phyloP scores from a whole-genome alignment of 2,888 invertebrate species.

The Archaeoteleia sp. region DNA sequence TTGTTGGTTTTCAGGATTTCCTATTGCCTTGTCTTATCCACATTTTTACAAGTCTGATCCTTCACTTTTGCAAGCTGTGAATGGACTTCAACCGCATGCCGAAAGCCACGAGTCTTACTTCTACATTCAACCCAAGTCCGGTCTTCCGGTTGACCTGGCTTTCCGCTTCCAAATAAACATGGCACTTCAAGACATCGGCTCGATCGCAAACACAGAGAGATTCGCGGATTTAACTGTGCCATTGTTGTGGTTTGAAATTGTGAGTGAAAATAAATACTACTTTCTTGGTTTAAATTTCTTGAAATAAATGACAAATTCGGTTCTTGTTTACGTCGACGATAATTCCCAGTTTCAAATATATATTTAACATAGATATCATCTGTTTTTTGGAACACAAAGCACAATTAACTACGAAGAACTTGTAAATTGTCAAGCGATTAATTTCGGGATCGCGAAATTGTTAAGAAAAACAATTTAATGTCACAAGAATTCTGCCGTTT shows the following conservation, averaged over 20 bases:
- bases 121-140: conserved; percentile 87
- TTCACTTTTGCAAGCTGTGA: conserved; percentile 79
- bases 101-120: conserved; percentile 83
- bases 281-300: background rate
- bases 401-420: too few relatives aligned
- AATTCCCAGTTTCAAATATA: too few relatives aligned
- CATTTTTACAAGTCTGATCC: conserved; percentile 88
- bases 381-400: too few relatives aligned
- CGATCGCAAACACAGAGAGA: conserved; percentile 80
- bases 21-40: conserved; percentile 91
- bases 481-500: too few relatives aligned
- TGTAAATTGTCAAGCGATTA: too few relatives aligned
- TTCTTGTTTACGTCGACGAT: too few relatives aligned
- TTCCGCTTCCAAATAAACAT: conserved; percentile 92
- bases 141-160: conserved; percentile 86
- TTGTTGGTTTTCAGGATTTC: conserved; percentile 79
- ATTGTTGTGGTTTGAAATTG: conserved; percentile 92
- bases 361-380: too few relatives aligned
- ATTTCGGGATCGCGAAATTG: too few relatives aligned
- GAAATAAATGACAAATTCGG: too few relatives aligned
- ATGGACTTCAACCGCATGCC: conserved; percentile 80
- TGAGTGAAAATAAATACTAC: conserved; percentile 77
- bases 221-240: conserved; percentile 86
- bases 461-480: too few relatives aligned
- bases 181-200: conserved; percentile 83